Conservation (phyloP, 2,797 vertebrate genomes). For the Catostomus latipinnis region DNA sequence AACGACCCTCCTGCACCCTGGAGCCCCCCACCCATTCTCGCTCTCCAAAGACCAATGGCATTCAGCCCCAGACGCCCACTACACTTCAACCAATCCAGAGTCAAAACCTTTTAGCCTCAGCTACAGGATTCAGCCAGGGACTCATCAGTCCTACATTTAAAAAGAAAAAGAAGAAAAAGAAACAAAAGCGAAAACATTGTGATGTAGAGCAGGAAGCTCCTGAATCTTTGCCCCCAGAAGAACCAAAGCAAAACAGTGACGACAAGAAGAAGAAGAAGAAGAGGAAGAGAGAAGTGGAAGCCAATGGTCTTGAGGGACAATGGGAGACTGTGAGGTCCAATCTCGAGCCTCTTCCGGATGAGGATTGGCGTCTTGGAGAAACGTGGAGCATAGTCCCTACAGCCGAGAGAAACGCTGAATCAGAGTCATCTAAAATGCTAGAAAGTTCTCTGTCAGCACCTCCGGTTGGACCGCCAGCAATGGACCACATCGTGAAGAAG, state of each 20-base stretch:
- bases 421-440: neutral
- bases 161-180: constrained; percentile 76
- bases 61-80: constrained; percentile 53
- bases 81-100: constrained; percentile 59
- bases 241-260: neutral
- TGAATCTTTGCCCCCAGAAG: neutral
- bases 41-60: constrained; percentile 69
- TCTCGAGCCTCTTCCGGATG: constrained; percentile 69
- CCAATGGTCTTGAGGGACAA: neutral
- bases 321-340: constrained; percentile 62
- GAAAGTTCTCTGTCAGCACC: constrained; percentile 6
- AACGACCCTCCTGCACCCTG: constrained; percentile 62
- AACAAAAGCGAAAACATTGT: constrained; percentile 72
- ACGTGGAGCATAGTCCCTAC: constrained; percentile 70
- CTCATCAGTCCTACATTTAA: constrained; percentile 59
- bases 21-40: constrained; percentile 66
- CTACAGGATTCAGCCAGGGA: neutral
- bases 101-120: constrained; percentile 2
- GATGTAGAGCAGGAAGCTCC: constrained; percentile 65
- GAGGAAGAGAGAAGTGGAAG: constrained; percentile 60
- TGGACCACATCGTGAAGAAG: constrained; percentile 45
- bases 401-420: constrained; percentile 27
- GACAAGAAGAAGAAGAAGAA: constrained; percentile 69
- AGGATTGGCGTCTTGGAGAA: constrained; percentile 79
- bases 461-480: neutral